Base-by-base conservation (phyloP, 1,140 invertebrate genomes). In the Nymphalis io region DNA sequence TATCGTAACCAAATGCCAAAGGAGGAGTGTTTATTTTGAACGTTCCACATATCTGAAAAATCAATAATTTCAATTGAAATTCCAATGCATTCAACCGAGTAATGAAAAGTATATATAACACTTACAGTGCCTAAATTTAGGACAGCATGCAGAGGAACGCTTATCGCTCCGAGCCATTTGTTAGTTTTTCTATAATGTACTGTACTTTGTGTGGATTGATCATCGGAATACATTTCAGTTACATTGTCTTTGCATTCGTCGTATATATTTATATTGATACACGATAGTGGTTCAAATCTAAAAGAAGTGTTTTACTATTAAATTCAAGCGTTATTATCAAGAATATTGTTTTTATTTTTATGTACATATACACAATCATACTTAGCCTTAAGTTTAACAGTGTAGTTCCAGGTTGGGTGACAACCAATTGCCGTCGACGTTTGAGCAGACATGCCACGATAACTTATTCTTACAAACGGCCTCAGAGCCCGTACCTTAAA, bases 391-490 rank as follows among this genome's bases (percentile, higher is more conserved):
- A 91, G 77, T 64, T 81, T 86, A 1, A 88, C 12, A 4, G 84
- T 88, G 15, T 88, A 80, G 55, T 85, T 90, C 89, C 89, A 91
- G 0, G 84, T 81, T 0, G 89, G 89, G 61, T 90, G 77, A 58
- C 84, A 87, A 2, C 89, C 89, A 10, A 88, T 78, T 1, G 82
- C 83, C 0, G 81, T 74, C 2, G 76, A 71, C 10, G 78, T 89
- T 55, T 85, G 81, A 18, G 51, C 75, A 8, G 68, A 72, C 6
- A 70, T 46, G 1, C 80, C 79, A 38, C 79, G 79, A 64, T 89
- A 90, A 27, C 69, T 83, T 4, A 87, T 39, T 12, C 72, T 74
- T 1, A 86, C 79, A 33, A 85, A 88, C 0, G 89, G 88, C 16
- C 89, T 70, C 6, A 91, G 60, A 1, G 83, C 74, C 13, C 81